Evolutionary conservation across 1,140 invertebrate genomes (phyloP).

Genomic region (Drosophila sp.): DNA sequence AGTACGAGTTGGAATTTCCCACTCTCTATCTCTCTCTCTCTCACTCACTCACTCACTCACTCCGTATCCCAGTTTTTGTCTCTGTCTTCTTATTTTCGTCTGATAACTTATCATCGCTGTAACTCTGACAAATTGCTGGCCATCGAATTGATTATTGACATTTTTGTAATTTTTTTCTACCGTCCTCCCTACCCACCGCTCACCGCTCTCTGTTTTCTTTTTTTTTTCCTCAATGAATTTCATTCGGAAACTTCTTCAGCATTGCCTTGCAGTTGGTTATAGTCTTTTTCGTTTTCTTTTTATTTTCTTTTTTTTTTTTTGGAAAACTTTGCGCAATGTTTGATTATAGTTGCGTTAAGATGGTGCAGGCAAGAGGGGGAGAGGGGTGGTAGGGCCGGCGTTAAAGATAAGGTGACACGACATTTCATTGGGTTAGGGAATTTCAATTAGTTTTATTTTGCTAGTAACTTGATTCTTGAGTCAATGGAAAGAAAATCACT

Average conservation of each 20-base stretch:
- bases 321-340: constrained; percentile 16
- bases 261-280: background rate
- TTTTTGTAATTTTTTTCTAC: constrained; percentile 43
- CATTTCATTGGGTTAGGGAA: constrained; percentile 5
- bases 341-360: constrained; percentile 12
- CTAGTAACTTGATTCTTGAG: background rate
- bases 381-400: background rate
- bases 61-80: background rate
- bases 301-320: background rate
- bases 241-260: constrained; percentile 11
- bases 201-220: background rate
- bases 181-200: background rate
- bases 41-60: background rate
- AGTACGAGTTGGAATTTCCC: background rate
- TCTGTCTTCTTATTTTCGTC: background rate
- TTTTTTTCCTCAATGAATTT: constrained; percentile 25
- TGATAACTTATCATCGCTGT: constrained; percentile 62
- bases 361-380: background rate
- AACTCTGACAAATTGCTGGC: constrained; percentile 51
- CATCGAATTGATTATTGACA: constrained; percentile 68
- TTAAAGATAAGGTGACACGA: constrained; percentile 8
- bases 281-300: background rate
- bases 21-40: background rate
- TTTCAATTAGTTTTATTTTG: constrained; percentile 17
- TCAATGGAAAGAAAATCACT: background rate